These are phyloP conservation scores for Limnodromus scolopaceus DNA, from an alignment of 2,797 vertebrate genomes.

Conservation along the genomic window DNA sequence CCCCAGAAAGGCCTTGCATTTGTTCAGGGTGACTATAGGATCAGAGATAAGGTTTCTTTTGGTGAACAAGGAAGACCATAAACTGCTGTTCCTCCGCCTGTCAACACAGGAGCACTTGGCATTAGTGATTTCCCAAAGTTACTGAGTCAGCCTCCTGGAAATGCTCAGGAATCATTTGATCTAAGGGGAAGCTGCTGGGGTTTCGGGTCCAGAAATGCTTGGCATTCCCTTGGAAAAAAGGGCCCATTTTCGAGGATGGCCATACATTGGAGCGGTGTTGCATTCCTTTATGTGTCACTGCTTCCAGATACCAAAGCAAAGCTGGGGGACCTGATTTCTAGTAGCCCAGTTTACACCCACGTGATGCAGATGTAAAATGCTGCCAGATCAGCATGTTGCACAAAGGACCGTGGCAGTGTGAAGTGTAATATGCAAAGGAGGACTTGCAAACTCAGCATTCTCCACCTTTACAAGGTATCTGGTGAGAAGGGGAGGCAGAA, in stretches of 20 bases:
- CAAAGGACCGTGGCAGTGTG: not conserved
- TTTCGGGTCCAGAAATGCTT: not conserved
- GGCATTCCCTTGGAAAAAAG: not conserved
- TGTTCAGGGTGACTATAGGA: not conserved
- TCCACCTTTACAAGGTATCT: not conserved
- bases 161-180: slow-evolving; percentile 34
- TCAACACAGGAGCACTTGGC: not conserved
- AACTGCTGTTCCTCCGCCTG: slow-evolving; percentile 23
- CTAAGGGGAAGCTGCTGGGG: not conserved
- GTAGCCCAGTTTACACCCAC: not conserved
- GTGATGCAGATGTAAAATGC: not conserved
- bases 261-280: not conserved
- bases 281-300: not conserved
- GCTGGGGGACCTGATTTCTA: not conserved
- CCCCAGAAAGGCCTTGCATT: slow-evolving; percentile 35
- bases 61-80: slow-evolving; percentile 58
- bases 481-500: not conserved
- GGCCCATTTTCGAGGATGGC: not conserved
- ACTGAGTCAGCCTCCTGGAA: slow-evolving; percentile 37
- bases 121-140: slow-evolving; percentile 17
- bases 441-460: not conserved
- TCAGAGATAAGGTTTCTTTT: slow-evolving; percentile 63
- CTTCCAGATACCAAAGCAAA: not conserved
- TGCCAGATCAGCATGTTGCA: not conserved
- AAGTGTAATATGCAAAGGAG: not conserved